Evolutionary conservation across 2,888 invertebrate species (phyloP), one percentile per base, ranked within the genome.

Genomic region (Lycaena phlaeas): DNA sequence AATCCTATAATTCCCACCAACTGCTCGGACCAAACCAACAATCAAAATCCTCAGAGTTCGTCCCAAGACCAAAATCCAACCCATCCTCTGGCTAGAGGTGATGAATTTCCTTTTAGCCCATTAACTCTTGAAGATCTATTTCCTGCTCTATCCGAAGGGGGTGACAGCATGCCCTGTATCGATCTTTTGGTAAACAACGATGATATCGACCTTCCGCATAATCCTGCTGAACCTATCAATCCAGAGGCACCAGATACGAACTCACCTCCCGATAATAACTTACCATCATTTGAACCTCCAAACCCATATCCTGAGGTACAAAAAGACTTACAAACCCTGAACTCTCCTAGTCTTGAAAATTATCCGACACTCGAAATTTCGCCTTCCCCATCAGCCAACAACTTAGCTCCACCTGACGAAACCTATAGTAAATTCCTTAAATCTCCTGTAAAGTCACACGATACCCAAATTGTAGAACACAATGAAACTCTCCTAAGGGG

Each of bases 401-500:
- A 26, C 26, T 14, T 30, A 17, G 6, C 30, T 30, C 7, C 7
- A 9, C n/a, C 29, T 22, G 12, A 10, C 7, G 39, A 39, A n/a
- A 22, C 39, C n/a, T 39, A 39, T 14, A 17, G 11, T 4, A 42
- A 34, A 17, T 18, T 26, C n/a, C 15, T 31, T 3, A 27, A 36
- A 36, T 18, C 9, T 2, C 28, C 36, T 12, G 14, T 5, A 11
- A 28, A 27, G 15, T 17, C 15, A 9, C 7, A 11, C 26, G 14
- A 31, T 17, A 30, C 38, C 10, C 2, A 15, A 5, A 43, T 50
- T 17, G 27, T 14, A 5, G 46, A 50, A 48, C 46, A 51, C 17
- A 53, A 50, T 18, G 44, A 50, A 34, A 42, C 5, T 11, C 10
- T 53, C 5, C 14, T 46, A 6, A 51, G 49, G 38, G 25, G 37